Evolutionary conservation across 2,888 invertebrate species (phyloP).

Genomic region (Cataglyphis rosenhaueri): DNA sequence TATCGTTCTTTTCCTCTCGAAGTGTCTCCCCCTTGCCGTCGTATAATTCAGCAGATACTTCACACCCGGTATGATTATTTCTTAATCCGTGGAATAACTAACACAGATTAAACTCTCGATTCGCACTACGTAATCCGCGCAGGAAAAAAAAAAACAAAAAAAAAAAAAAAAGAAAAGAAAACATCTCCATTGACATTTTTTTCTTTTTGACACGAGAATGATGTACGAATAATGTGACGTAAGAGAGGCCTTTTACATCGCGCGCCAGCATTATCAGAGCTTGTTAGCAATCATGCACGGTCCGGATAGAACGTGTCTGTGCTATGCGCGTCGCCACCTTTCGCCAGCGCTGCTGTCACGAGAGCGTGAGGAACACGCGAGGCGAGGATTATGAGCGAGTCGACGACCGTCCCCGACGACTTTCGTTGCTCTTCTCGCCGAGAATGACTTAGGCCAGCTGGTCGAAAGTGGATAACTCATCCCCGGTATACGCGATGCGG

Average conservation of each 20-base stretch:
- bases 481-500: conserved; percentile 75
- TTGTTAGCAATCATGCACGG: conserved; percentile 61
- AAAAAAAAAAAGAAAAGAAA: not conserved
- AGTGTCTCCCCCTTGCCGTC: not conserved
- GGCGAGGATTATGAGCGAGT: conserved; percentile 28
- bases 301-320: conserved; percentile 62
- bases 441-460: conserved; percentile 69
- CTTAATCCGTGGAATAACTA: not conserved
- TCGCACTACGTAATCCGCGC: not conserved
- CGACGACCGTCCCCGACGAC: conserved; percentile 5
- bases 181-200: conserved; percentile 11
- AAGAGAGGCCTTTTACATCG: not conserved
- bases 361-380: conserved; percentile 23
- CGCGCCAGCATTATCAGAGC: not conserved
- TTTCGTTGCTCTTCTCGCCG: not conserved
- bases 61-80: not conserved
- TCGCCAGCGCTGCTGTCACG: conserved; percentile 46
- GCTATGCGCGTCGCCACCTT: conserved; percentile 57
- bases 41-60: not conserved
- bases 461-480: conserved; percentile 36
- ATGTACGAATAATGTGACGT: conserved; percentile 11
- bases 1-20: not conserved
- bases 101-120: not conserved
- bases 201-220: not conserved
- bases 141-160: not conserved